Evolutionary conservation across 2,113 vertebrate genomes (phyloP).

Genomic region (Australoheros scitulus): DNA sequence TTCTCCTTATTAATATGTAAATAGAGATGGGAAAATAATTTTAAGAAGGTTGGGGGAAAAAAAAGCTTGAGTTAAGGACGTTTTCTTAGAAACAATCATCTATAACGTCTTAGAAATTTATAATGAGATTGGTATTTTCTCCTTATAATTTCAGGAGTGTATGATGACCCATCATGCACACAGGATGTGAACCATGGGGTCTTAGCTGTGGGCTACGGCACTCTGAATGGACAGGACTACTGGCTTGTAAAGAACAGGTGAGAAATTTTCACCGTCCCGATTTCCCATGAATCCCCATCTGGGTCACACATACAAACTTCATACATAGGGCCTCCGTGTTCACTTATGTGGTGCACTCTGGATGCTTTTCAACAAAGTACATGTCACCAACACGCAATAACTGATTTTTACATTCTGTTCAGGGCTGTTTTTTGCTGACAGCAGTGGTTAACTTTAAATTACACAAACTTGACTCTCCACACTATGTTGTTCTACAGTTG

Average conservation of each 20-base stretch:
- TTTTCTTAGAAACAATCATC: not conserved
- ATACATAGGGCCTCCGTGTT: not conserved
- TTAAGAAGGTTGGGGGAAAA: not conserved
- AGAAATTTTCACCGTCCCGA: not conserved
- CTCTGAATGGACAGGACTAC: constrained; percentile 81
- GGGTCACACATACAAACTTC: not conserved
- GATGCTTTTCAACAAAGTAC: not conserved
- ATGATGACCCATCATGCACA: constrained; percentile 82
- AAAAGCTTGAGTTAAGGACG: not conserved
- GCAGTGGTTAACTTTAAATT: not conserved
- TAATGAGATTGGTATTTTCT: not conserved
- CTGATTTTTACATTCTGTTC: not conserved
- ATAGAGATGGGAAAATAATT: not conserved
- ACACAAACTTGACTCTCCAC: not conserved
- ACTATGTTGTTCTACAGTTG: too few relatives aligned
- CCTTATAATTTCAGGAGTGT: constrained; percentile 81
- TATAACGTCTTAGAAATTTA: not conserved
- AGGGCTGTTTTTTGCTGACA: constrained; percentile 7
- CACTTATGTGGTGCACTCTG: not conserved
- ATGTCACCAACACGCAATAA: not conserved
- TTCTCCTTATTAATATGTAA: not conserved
- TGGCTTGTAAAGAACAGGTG: constrained; percentile 99
- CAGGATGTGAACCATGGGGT: constrained; percentile 85
- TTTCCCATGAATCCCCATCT: not conserved
- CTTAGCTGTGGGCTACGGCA: constrained; percentile 87